phyloP scores from a whole-genome alignment of 2,113 vertebrate genomes.

The Sebastes fasciatus region DNA sequence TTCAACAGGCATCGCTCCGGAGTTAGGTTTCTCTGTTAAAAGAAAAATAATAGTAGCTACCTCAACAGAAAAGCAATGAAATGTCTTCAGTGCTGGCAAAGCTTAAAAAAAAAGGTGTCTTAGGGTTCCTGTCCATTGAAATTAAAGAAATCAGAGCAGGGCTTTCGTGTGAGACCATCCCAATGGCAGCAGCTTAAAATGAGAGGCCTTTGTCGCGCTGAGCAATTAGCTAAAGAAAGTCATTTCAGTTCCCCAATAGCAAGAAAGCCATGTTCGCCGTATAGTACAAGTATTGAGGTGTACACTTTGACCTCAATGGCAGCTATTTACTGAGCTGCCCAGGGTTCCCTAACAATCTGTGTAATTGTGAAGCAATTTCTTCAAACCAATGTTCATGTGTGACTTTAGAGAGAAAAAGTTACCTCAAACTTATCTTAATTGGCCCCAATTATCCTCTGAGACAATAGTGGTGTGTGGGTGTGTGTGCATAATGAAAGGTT shows the following conservation, averaged over 20 bases:
- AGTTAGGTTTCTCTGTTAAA: constrained; percentile 43
- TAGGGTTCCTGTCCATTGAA: constrained; percentile 44
- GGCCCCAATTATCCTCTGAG: constrained; percentile 73
- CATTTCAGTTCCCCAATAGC: constrained; percentile 29
- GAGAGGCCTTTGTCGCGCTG: constrained; percentile 43
- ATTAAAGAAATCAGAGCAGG: constrained; percentile 37
- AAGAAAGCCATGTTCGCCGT: constrained; percentile 9
- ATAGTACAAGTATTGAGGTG: constrained; percentile 18
- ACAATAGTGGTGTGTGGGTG: constrained; percentile 28
- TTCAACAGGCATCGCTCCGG: constrained; percentile 55
- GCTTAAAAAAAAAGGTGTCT: constrained; percentile 9
- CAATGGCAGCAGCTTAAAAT: constrained; percentile 37
- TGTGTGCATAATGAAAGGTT: constrained; percentile 72
- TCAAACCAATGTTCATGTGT: constrained; percentile 44
- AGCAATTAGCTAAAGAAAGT: constrained; percentile 44
- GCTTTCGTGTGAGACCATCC: constrained; percentile 40
- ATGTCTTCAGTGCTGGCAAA: constrained; percentile 28
- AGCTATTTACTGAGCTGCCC: constrained; percentile 29
- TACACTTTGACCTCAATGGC: constrained; percentile 36
- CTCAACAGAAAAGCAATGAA: constrained; percentile 22
- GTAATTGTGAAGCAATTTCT: constrained; percentile 55
- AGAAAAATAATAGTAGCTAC: background rate
- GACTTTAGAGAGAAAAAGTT: constrained; percentile 63
- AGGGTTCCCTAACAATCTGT: constrained; percentile 35
- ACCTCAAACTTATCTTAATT: constrained; percentile 68